Evolutionary conservation across 1,140 invertebrate species (phyloP).

Genomic region (Drosophila leontia): DNA sequence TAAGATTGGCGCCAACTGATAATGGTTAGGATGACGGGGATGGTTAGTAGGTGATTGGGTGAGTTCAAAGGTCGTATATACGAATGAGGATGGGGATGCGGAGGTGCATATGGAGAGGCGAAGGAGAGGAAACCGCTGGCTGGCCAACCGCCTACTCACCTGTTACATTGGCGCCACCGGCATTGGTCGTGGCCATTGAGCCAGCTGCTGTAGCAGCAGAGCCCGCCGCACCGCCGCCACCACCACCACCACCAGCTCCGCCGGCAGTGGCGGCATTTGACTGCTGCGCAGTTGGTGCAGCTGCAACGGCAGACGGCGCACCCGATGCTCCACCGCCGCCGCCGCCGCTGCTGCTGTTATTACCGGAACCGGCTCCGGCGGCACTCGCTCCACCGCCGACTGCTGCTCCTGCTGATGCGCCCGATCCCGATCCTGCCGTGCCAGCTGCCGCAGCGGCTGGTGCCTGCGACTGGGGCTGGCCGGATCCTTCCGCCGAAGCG

Average conservation of each 20-base stretch:
- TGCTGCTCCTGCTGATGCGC: slow-evolving; percentile 28
- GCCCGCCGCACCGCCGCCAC: slow-evolving; percentile 57
- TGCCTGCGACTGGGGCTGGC: slow-evolving; percentile 18
- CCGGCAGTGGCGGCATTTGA: slow-evolving; percentile 43
- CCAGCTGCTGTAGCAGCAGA: slow-evolving; percentile 62
- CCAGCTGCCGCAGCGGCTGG: slow-evolving; percentile 40
- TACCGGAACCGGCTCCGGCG: slow-evolving; percentile 28
- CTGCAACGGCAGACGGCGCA: slow-evolving; percentile 52
- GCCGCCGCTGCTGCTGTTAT: slow-evolving; percentile 39
- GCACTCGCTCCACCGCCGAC: slow-evolving; percentile 33
- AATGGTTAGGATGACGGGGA: slow-evolving; percentile 14
- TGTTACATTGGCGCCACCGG: slow-evolving; percentile 73
- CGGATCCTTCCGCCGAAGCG: slow-evolving; percentile 62
- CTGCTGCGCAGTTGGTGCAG: slow-evolving; percentile 52
- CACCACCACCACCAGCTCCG: slow-evolving; percentile 37
- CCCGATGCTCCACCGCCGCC: slow-evolving; percentile 36
- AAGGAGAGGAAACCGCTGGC: not conserved
- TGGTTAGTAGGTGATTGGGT: not conserved
- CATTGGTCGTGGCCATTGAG: slow-evolving; percentile 59
- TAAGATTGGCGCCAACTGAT: slow-evolving; percentile 25
- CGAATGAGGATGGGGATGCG: not conserved
- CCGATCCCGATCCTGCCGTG: slow-evolving; percentile 39
- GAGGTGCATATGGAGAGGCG: not conserved
- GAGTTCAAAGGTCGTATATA: not conserved
- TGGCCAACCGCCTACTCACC: slow-evolving; percentile 67